These are phyloP conservation scores for Trachemys scripta DNA, from an alignment of 2,113 vertebrate species.

Conservation along the genomic window DNA sequence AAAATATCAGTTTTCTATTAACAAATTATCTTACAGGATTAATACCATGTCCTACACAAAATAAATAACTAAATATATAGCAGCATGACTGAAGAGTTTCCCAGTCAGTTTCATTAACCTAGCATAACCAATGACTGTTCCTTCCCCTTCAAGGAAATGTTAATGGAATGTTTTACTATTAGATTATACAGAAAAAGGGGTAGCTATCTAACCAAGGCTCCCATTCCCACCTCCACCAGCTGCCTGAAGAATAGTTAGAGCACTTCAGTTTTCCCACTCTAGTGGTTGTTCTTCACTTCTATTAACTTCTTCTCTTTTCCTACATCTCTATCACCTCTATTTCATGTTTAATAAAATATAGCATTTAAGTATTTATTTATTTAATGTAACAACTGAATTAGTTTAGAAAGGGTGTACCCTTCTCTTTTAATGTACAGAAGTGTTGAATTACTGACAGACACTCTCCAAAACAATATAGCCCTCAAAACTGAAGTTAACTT, in stretches of 20 bases:
- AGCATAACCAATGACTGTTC: conserved; percentile 47
- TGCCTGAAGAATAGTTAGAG: neutral
- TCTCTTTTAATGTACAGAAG: neutral
- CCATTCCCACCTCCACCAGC: no score
- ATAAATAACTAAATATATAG: conserved; percentile 56
- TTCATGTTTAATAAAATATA: neutral
- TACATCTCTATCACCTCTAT: no score
- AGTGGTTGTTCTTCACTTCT: neutral
- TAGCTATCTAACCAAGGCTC: no score
- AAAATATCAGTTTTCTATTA: conserved; percentile 4
- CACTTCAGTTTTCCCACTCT: neutral
- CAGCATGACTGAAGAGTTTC: conserved; percentile 32
- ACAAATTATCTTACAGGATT: conserved; percentile 14
- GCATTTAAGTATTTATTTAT: neutral
- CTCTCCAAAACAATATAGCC: neutral
- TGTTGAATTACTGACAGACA: no score
- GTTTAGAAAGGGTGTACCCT: neutral
- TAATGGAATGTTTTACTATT: no score
- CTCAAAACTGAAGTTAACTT: neutral
- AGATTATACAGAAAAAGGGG: no score
- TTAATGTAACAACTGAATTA: neutral
- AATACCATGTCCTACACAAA: conserved; percentile 59
- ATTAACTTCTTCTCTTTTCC: neutral
- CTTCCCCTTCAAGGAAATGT: neutral
- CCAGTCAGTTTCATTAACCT: conserved; percentile 40